Percentiles rank a stretch among this genome's conserved stretches.
Conservation (phyloP, 1,140 invertebrate species). For the Acromyrmex charruanus region DNA sequence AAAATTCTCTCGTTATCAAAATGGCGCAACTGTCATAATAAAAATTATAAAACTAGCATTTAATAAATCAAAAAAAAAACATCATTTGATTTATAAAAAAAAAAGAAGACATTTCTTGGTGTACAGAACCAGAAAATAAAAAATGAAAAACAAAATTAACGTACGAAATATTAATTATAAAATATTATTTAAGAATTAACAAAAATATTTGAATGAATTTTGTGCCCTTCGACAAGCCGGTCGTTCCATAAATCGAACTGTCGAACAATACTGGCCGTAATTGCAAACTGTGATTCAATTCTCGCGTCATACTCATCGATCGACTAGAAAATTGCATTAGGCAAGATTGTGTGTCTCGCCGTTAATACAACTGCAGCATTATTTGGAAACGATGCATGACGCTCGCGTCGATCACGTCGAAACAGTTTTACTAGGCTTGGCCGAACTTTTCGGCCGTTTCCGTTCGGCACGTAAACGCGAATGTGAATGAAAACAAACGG, state of each 20-base stretch:
- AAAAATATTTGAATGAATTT: neutral
- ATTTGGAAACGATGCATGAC: neutral
- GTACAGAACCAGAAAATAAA: neutral
- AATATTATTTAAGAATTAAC: too few species aligned
- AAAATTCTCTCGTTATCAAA: neutral
- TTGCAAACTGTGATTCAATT: conserved; percentile 15
- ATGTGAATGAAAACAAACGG: conserved; percentile 23
- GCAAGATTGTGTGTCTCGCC: conserved; percentile 15
- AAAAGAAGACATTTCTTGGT: neutral
- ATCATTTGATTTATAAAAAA: neutral
- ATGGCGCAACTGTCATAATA: neutral
- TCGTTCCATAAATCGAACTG: conserved; percentile 24
- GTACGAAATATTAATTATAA: neutral
- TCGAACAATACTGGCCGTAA: conserved; percentile 4
- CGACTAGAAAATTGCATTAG: conserved; percentile 46
- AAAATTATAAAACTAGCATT: neutral
- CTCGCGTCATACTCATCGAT: neutral
- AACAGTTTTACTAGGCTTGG: conserved; percentile 9
- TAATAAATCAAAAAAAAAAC: neutral
- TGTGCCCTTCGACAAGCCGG: neutral
- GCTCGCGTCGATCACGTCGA: conserved; percentile 22
- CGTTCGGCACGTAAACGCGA: neutral
- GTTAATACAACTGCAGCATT: conserved; percentile 18
- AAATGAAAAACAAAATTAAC: neutral
- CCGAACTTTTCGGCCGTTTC: conserved; percentile 21